These are phyloP conservation scores for Corvus cornix DNA, from an alignment of 2,113 vertebrate species.

Conservation along the genomic window DNA sequence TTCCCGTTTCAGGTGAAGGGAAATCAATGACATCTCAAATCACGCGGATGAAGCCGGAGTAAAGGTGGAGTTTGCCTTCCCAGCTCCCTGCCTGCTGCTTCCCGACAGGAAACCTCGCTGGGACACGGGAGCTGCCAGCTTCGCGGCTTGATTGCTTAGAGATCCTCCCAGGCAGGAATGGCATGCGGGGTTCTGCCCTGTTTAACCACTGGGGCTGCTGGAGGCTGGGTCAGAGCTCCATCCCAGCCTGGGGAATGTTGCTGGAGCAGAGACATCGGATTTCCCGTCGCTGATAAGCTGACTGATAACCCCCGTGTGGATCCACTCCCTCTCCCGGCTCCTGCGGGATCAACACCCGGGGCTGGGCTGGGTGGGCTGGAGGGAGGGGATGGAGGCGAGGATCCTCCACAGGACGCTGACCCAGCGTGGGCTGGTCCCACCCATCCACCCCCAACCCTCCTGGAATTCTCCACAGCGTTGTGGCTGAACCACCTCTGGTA, in stretches of 20 bases:
- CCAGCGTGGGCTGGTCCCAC: background rate
- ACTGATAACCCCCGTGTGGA: rapidly evolving
- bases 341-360: rapidly evolving
- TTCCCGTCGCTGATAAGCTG: rapidly evolving
- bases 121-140: background rate
- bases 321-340: rapidly evolving
- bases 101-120: background rate
- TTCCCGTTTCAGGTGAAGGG: background rate
- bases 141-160: background rate
- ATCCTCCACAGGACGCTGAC: background rate
- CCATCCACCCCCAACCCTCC: background rate
- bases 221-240: rapidly evolving
- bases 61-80: background rate
- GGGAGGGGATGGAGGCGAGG: background rate
- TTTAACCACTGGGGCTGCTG: background rate
- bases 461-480: background rate
- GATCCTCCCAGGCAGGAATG: background rate
- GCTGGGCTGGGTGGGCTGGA: background rate
- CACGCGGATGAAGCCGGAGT: rapidly evolving
- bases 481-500: background rate
- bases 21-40: background rate
- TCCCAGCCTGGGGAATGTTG: background rate
- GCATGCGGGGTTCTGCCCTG: rapidly evolving
- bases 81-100: background rate
- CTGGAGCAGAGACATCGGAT: rapidly evolving